phyloP scores from a whole-genome alignment of 2,888 invertebrate genomes.

The Hypercompe scribonia region DNA sequence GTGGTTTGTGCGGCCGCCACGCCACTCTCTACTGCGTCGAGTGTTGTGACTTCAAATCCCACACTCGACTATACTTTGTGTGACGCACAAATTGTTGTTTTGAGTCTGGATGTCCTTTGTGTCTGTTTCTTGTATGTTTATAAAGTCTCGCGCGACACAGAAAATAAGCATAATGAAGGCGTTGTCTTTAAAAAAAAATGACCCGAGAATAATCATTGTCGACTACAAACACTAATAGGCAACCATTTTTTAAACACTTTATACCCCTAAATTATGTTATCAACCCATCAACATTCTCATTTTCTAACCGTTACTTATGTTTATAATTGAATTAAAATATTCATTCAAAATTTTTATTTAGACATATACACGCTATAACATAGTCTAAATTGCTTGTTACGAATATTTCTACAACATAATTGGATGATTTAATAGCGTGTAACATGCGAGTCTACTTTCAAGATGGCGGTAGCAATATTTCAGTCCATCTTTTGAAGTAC shows the following conservation, averaged over 20 bases:
- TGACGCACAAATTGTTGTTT: too few relatives aligned
- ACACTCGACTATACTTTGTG: too few relatives aligned
- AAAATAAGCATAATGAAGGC: too few relatives aligned
- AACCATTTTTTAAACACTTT: background rate
- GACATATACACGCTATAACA: conserved; percentile 7
- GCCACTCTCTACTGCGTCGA: too few relatives aligned
- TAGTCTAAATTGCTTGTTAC: conserved; percentile 9
- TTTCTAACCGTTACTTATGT: background rate
- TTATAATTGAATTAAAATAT: conserved; percentile 9
- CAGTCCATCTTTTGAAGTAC: conserved; percentile 23
- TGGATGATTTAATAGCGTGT: conserved; percentile 27
- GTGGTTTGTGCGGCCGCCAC: too few relatives aligned
- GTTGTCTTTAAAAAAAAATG: background rate
- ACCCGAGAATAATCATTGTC: background rate
- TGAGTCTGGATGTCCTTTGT: too few relatives aligned
- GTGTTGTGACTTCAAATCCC: too few relatives aligned
- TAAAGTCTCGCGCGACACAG: too few relatives aligned
- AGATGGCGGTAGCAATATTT: conserved; percentile 16
- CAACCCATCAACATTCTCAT: background rate
- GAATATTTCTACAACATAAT: conserved; percentile 22
- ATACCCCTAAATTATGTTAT: background rate
- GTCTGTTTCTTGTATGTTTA: too few relatives aligned
- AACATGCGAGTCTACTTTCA: conserved; percentile 27
- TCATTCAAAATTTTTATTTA: background rate
- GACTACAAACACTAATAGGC: background rate